Base-by-base conservation (phyloP, 2,113 vertebrate genomes). In the Hydropotes inermis region DNA sequence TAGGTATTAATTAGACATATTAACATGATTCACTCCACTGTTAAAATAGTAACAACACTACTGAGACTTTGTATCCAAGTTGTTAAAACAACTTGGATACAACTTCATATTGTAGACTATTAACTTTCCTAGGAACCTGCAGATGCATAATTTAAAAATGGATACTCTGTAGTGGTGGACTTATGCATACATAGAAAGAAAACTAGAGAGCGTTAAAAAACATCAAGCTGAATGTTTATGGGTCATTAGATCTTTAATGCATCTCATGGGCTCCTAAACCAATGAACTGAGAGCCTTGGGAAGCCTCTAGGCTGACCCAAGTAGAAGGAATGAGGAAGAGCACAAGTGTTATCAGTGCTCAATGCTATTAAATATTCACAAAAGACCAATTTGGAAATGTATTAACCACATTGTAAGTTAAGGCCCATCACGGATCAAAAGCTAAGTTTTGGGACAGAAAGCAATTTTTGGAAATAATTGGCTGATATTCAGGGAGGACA, bases 371-470 rank as follows among this genome's bases (percentile, higher is more conserved):
- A 89, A 96, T 94, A 97, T 76, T 94, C 91, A 97, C 96, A 93
- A 58, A 97, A 98, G 97, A 91, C 93, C 98, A 91, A 97, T 98
- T 97, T 93, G 91, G 93, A 95, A 95, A 93, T 47, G 43, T 89
- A 97, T 97, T 97, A 97, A 89, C 94, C 70, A 88, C 82, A 87
- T 50, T 93, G 82, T 85, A 98, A 95, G 96, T 97, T 94, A 93
- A 97, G 70, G 47, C 91, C 70, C 64, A 85, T 95, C 94, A 97
- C 89, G 94, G 94, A 98, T 94, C 96, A 98, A 97, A 97, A 97
- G 79, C 43, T 97, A 97, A 89, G 52, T 95, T 98, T 97, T 1
- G 83, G 96, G 79, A 96, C 83, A 95, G 91, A 79, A 98, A 97
- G 64, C 55, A 92, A 90, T 93, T 94, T 90, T 39, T 3, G 7